A percentile compares a stretch with the other conserved stretches of the same genome.
phyloP scores from a whole-genome alignment of 1,140 invertebrate genomes.

The Batillaria attramentaria region DNA sequence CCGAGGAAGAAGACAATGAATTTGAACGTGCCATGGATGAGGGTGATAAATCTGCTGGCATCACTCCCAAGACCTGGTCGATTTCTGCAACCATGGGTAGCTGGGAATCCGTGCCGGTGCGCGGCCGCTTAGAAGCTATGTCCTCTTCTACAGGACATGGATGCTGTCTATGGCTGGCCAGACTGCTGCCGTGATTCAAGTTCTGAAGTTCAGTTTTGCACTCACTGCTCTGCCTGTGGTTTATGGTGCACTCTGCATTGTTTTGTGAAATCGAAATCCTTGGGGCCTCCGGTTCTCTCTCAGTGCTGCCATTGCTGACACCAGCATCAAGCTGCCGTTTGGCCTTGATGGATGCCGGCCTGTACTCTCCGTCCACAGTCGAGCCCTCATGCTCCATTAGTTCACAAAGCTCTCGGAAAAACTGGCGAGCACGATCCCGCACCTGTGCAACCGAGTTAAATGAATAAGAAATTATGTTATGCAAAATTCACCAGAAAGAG shows the following conservation, averaged over 20 bases:
- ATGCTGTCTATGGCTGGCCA: not conserved
- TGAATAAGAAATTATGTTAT: too few species aligned
- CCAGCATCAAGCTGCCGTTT: slow-evolving; percentile 28
- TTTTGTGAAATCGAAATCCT: not conserved
- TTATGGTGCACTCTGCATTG: not conserved
- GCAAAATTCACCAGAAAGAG: too few species aligned
- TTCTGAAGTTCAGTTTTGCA: slow-evolving; percentile 5
- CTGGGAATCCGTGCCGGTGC: slow-evolving; percentile 7
- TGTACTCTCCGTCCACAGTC: slow-evolving; percentile 45
- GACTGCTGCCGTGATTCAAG: too few species aligned
- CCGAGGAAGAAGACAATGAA: slow-evolving; percentile 22
- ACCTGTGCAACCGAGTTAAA: slow-evolving; percentile 52
- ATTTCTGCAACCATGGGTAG: not conserved
- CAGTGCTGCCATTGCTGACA: slow-evolving; percentile 7
- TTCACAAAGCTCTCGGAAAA: slow-evolving; percentile 70
- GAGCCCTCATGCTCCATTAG: slow-evolving; percentile 36
- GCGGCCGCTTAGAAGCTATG: slow-evolving; percentile 8
- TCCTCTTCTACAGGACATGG: slow-evolving; percentile 1
- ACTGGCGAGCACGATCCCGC: slow-evolving; percentile 62
- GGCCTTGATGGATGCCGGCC: slow-evolving; percentile 51
- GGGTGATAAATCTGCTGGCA: not conserved
- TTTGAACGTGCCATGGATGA: slow-evolving; percentile 24
- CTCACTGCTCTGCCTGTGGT: not conserved
- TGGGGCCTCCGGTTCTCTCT: not conserved
- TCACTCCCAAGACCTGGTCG: not conserved